Evolutionary conservation across 2,888 invertebrate species (phyloP).

Genomic region (Polydesmus complanatus): DNA sequence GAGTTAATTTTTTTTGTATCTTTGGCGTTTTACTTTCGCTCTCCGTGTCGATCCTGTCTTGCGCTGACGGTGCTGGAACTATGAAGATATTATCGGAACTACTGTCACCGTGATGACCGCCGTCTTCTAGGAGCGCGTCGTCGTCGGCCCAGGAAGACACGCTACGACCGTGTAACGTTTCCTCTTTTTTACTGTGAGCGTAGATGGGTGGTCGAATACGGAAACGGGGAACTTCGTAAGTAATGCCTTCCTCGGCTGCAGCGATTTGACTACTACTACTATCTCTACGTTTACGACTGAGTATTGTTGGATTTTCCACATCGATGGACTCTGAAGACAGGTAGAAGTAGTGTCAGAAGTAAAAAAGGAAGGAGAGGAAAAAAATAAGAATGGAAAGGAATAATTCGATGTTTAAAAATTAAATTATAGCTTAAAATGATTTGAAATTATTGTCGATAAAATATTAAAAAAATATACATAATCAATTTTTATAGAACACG

Average conservation of each 20-base stretch:
- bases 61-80: conserved; percentile 1
- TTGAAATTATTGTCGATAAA: too few species aligned
- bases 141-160: not conserved
- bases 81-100: not conserved
- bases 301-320: not conserved
- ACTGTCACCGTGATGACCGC: not conserved
- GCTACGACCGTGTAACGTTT: too few species aligned
- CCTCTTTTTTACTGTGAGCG: not conserved
- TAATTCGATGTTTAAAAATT: too few species aligned
- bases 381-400: too few species aligned
- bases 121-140: not conserved
- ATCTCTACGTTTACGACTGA: not conserved
- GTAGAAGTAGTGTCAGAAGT: not conserved
- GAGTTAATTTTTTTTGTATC: conserved; percentile 14
- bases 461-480: too few species aligned
- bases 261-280: not conserved
- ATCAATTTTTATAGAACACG: too few species aligned
- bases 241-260: not conserved
- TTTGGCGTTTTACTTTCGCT: not conserved
- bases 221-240: not conserved
- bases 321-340: not conserved
- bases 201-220: not conserved
- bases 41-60: not conserved
- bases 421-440: too few species aligned
- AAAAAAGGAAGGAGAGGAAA: not conserved